Evolutionary conservation across 2,888 invertebrate genomes (phyloP).

Genomic region (Coremacera marginata): DNA sequence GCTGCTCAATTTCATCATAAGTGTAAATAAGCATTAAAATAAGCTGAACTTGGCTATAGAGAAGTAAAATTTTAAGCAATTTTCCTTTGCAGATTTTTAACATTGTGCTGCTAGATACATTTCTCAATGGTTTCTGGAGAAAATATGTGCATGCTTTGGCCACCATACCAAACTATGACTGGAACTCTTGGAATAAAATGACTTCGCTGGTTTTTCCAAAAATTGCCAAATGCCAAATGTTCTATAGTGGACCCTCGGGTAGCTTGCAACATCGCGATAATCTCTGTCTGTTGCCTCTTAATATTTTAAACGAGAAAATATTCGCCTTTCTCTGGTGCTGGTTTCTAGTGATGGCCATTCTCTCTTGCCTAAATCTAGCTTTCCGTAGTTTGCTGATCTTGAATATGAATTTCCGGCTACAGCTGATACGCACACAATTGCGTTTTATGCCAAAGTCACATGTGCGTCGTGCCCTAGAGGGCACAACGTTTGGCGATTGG

Average conservation of each 20-base stretch:
- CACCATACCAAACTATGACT: constrained; percentile 59
- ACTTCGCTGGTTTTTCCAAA: constrained; percentile 69
- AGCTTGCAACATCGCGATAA: constrained; percentile 83
- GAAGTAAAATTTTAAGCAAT: background rate
- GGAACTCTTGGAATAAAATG: constrained; percentile 63
- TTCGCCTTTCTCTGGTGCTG: constrained; percentile 83
- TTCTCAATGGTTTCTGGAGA: constrained; percentile 65
- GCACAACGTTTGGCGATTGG: constrained; percentile 78
- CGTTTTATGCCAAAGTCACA: constrained; percentile 55
- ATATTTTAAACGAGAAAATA: constrained; percentile 84
- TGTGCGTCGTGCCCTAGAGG: constrained; percentile 50
- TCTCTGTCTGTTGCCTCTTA: constrained; percentile 81
- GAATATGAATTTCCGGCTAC: constrained; percentile 57
- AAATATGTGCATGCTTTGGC: constrained; percentile 61
- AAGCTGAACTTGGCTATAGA: background rate
- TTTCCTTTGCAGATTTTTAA: constrained; percentile 56
- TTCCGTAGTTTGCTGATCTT: constrained; percentile 77
- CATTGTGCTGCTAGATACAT: constrained; percentile 60
- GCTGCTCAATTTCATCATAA: constrained; percentile 79
- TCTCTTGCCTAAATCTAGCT: constrained; percentile 75
- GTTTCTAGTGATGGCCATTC: constrained; percentile 75
- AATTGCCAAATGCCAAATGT: constrained; percentile 91
- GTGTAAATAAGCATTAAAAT: constrained; percentile 73
- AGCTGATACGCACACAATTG: constrained; percentile 56
- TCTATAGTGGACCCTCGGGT: constrained; percentile 87